Evolutionary conservation across 1,140 invertebrate genomes (phyloP).

Genomic region (Drosophila punjabiensis): DNA sequence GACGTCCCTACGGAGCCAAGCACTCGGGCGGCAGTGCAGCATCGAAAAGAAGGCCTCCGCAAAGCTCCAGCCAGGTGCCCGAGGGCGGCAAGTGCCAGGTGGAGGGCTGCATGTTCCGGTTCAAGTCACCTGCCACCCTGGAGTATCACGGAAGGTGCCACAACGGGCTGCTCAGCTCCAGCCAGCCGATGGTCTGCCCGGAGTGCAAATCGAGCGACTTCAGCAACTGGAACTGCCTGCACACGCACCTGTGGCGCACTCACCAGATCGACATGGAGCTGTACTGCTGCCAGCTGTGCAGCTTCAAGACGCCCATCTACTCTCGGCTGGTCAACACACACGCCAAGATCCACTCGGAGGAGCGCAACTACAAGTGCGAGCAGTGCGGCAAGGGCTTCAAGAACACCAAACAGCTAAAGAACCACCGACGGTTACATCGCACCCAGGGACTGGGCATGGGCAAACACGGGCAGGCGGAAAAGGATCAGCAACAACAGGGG

Average conservation of each 20-base stretch:
- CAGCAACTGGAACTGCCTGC: slow-evolving; percentile 88
- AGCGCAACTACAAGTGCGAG: slow-evolving; percentile 88
- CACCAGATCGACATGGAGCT: slow-evolving; percentile 92
- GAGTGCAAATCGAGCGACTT: slow-evolving; percentile 87
- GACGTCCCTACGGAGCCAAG: slow-evolving; percentile 80
- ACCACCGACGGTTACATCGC: slow-evolving; percentile 88
- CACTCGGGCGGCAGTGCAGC: slow-evolving; percentile 48
- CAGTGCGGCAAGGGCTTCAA: slow-evolving; percentile 92
- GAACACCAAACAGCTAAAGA: slow-evolving; percentile 90
- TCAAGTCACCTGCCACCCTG: slow-evolving; percentile 85
- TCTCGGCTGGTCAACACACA: slow-evolving; percentile 89
- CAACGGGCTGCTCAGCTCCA: slow-evolving; percentile 72
- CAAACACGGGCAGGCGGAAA: slow-evolving; percentile 86
- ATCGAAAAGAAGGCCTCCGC: slow-evolving; percentile 37
- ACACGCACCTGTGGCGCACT: slow-evolving; percentile 91
- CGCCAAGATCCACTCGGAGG: slow-evolving; percentile 89
- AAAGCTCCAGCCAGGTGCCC: slow-evolving; percentile 20
- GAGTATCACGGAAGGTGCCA: slow-evolving; percentile 89
- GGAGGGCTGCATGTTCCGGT: slow-evolving; percentile 80
- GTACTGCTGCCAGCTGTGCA: slow-evolving; percentile 89
- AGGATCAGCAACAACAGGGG: slow-evolving; percentile 88
- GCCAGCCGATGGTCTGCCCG: slow-evolving; percentile 87
- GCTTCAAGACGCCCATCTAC: slow-evolving; percentile 88
- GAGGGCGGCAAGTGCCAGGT: slow-evolving; percentile 72
- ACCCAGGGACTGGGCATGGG: slow-evolving; percentile 71